These are phyloP conservation scores for Sitta europaea DNA, from an alignment of 2,113 vertebrate species.

Conservation along the genomic window DNA sequence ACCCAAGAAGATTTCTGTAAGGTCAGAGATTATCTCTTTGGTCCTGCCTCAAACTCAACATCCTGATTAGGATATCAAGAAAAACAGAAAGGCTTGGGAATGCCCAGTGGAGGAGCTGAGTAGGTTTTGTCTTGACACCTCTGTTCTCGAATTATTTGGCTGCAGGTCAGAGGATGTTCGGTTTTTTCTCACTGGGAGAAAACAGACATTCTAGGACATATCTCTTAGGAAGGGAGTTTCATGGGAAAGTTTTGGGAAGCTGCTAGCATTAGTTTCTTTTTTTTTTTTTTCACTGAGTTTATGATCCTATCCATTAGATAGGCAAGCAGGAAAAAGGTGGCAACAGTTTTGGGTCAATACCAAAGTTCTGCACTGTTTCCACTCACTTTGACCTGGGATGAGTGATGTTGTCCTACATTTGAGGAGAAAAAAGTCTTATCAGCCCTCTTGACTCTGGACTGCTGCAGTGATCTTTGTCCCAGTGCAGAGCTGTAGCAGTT, in stretches of 20 bases:
- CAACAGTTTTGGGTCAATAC: not conserved
- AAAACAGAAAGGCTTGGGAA: not conserved
- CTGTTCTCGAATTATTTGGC: not conserved
- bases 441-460: not conserved
- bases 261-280: not conserved
- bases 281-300: not conserved
- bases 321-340: not conserved
- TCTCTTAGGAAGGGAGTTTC: not conserved
- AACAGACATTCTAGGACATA: not conserved
- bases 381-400: not conserved
- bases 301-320: fast-evolving
- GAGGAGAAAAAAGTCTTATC: not conserved
- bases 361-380: not conserved
- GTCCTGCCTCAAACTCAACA: not conserved
- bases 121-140: not conserved
- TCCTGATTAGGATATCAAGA: not conserved
- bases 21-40: not conserved
- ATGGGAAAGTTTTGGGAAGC: not conserved
- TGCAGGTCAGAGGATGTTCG: not conserved
- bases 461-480: not conserved
- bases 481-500: not conserved
- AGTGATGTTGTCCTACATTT: not conserved
- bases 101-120: not conserved
- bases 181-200: not conserved
- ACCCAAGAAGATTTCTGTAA: not conserved